Evolutionary conservation across 2,888 invertebrate species (phyloP).

Genomic region (Eupeodes luniger): DNA sequence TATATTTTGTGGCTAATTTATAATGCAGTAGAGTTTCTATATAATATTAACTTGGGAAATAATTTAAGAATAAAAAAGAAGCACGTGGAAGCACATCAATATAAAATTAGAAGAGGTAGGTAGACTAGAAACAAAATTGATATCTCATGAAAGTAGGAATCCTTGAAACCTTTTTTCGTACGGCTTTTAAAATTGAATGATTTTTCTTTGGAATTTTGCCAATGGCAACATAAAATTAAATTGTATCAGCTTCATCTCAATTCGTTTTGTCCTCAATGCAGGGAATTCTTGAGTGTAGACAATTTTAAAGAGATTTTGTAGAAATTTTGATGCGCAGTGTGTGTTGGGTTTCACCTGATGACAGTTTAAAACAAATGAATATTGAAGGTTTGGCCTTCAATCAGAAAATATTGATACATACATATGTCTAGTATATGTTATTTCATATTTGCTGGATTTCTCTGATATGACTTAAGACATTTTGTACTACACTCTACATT

Average conservation of each 20-base stretch:
- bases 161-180: background rate
- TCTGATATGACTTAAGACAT: no score
- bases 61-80: background rate
- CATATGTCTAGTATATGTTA: no score
- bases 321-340: no score
- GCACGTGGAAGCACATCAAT: background rate
- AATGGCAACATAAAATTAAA: background rate
- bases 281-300: background rate
- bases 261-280: constrained; percentile 10
- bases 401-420: no score
- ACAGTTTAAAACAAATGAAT: no score
- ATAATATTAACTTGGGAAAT: background rate
- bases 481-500: no score
- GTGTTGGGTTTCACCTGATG: no score
- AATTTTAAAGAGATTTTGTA: no score
- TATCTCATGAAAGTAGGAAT: constrained; percentile 8
- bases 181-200: background rate
- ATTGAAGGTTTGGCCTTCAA: no score
- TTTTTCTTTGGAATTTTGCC: constrained; percentile 13
- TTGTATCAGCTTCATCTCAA: background rate
- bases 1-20: background rate
- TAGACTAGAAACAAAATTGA: constrained; percentile 2
- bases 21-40: background rate
- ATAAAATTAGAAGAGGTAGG: background rate
- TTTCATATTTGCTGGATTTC: no score